These are phyloP conservation scores for Drosophila sp. DNA, from an alignment of 1,140 invertebrate species.

Conservation along the genomic window DNA sequence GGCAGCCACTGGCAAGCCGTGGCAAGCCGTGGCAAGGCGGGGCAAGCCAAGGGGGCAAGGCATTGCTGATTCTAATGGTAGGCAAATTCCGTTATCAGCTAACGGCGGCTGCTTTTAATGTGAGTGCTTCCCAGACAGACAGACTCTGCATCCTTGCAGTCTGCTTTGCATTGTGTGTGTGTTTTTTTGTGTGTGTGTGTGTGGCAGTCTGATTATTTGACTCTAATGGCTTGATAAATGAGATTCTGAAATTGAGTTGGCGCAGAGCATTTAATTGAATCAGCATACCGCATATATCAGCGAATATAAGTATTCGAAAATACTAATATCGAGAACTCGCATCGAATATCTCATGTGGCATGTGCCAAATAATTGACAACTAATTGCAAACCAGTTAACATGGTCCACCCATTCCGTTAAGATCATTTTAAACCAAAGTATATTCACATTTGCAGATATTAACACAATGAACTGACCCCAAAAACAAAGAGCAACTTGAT, in stretches of 20 bases:
- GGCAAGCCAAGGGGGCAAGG: slow-evolving; percentile 31
- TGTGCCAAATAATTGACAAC: slow-evolving; percentile 62
- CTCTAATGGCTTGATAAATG: slow-evolving; percentile 83
- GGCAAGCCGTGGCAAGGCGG: slow-evolving; percentile 30
- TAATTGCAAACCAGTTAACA: slow-evolving; percentile 71
- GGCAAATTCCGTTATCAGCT: slow-evolving; percentile 81
- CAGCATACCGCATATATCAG: slow-evolving; percentile 56
- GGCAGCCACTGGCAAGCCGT: slow-evolving; percentile 19
- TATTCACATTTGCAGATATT: slow-evolving; percentile 42
- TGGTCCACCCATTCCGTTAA: slow-evolving; percentile 14
- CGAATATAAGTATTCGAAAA: background rate
- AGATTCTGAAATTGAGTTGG: slow-evolving; percentile 76
- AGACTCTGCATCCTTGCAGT: slow-evolving; percentile 5
- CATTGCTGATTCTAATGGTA: slow-evolving; percentile 75
- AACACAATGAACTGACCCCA: slow-evolving; percentile 39
- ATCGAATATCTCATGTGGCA: slow-evolving; percentile 19
- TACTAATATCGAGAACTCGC: slow-evolving; percentile 1
- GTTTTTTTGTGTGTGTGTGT: slow-evolving; percentile 7
- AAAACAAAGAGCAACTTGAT: slow-evolving; percentile 60
- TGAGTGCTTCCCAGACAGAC: slow-evolving; percentile 37
- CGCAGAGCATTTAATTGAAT: slow-evolving; percentile 77
- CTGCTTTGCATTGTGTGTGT: slow-evolving; percentile 19
- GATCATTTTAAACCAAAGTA: slow-evolving; percentile 9
- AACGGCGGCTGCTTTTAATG: slow-evolving; percentile 74
- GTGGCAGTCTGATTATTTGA: slow-evolving; percentile 69